Evolutionary conservation across 2,888 invertebrate species (phyloP).

Genomic region (Drosophila peninsularis): DNA sequence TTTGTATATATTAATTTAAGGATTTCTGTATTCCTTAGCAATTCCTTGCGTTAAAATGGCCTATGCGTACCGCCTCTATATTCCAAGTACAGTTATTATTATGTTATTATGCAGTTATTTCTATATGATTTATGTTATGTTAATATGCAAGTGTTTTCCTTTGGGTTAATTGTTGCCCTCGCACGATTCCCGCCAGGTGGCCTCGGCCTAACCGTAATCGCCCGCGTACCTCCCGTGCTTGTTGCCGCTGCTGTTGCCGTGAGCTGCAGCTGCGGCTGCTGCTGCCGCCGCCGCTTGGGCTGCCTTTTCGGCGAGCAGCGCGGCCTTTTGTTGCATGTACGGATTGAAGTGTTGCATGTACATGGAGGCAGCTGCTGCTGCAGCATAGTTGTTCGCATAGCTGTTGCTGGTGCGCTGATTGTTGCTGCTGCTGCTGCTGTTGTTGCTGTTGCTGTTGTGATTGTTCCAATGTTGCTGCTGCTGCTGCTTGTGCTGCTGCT

Average conservation of each 20-base stretch:
- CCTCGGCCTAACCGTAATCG: conserved; percentile 61
- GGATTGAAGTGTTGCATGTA: conserved; percentile 80
- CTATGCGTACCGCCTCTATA: conserved; percentile 52
- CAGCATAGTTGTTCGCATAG: conserved; percentile 71
- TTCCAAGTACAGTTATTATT: conserved; percentile 24
- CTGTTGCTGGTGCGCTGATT: conserved; percentile 50
- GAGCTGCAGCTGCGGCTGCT: conserved; percentile 41
- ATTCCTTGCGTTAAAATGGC: conserved; percentile 71
- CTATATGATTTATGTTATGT: conserved; percentile 44
- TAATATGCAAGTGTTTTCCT: conserved; percentile 59
- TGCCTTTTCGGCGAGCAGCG: conserved; percentile 70
- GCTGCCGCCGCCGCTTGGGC: conserved; percentile 69
- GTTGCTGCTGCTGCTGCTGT: conserved; percentile 40
- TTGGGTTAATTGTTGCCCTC: conserved; percentile 6
- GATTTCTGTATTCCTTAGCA: conserved; percentile 65
- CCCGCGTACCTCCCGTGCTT: conserved; percentile 61
- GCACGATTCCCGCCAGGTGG: background rate
- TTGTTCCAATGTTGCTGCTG: conserved; percentile 59
- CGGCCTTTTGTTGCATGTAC: conserved; percentile 75
- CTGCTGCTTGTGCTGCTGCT: conserved; percentile 23
- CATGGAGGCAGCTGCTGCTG: conserved; percentile 70
- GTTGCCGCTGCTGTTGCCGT: conserved; percentile 37
- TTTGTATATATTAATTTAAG: conserved; percentile 44
- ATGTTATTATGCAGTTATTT: conserved; percentile 52
- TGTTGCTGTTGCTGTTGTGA: conserved; percentile 31